phyloP scores from a whole-genome alignment of 2,888 invertebrate genomes.

The Ophion obscuratus region DNA sequence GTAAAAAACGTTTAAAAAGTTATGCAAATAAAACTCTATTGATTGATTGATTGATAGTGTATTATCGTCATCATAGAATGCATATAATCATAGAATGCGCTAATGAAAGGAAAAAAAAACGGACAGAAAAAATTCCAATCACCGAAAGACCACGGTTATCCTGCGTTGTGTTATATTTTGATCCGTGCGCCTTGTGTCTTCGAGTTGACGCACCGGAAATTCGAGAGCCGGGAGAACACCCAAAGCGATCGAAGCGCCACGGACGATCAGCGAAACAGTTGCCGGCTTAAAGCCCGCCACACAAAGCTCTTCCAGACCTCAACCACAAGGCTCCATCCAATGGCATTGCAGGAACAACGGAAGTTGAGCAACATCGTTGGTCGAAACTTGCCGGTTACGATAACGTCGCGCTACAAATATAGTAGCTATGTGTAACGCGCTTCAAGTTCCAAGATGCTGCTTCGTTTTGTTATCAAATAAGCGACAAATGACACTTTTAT shows the following conservation, averaged over 20 bases:
- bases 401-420: not conserved
- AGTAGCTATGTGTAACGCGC: not conserved
- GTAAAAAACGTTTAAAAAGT: too few relatives aligned
- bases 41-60: too few relatives aligned
- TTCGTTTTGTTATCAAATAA: not conserved
- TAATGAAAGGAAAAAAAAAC: too few relatives aligned
- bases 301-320: not conserved
- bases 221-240: too few relatives aligned
- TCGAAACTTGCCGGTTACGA: not conserved
- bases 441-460: not conserved
- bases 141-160: too few relatives aligned
- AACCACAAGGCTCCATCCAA: not conserved
- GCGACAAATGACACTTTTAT: not conserved
- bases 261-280: not conserved
- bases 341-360: not conserved
- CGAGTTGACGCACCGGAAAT: too few relatives aligned
- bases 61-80: too few relatives aligned
- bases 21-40: too few relatives aligned
- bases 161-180: too few relatives aligned
- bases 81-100: too few relatives aligned
- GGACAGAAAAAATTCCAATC: too few relatives aligned
- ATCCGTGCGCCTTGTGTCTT: too few relatives aligned
- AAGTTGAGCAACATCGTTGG: not conserved
- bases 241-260: not conserved
- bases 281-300: not conserved